Percentiles rank a stretch among this genome's conserved stretches.
phyloP scores from a whole-genome alignment of 2,797 vertebrate genomes.

The Muscicapa comitata region DNA sequence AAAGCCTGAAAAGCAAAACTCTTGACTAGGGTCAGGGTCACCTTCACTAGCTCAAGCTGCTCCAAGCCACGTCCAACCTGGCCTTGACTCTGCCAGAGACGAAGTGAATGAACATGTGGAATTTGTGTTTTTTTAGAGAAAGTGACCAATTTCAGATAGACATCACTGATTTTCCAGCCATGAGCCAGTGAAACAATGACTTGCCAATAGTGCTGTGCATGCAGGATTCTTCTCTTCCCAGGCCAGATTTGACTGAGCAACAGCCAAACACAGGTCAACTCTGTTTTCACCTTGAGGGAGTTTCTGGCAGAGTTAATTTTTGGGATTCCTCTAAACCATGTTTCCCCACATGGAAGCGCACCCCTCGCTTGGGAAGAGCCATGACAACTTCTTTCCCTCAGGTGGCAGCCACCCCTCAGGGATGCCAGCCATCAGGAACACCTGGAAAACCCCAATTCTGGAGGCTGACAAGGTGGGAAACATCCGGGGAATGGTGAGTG shows the following conservation, averaged over 20 bases:
- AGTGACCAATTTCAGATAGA: fast-evolving
- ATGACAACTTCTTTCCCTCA: background rate
- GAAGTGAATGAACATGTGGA: fast-evolving
- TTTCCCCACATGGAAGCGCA: background rate
- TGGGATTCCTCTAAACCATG: fast-evolving
- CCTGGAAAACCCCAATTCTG: background rate
- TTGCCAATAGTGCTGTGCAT: fast-evolving
- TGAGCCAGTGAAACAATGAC: fast-evolving
- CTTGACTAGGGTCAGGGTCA: no score
- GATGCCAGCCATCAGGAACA: fast-evolving
- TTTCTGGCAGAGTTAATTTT: background rate
- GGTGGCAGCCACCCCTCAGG: background rate
- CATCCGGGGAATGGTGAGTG: background rate
- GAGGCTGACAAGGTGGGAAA: background rate
- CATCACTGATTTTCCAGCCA: background rate
- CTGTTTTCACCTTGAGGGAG: background rate
- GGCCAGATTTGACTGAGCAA: background rate
- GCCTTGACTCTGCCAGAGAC: background rate
- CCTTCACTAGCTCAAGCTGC: background rate
- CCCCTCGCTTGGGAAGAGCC: fast-evolving
- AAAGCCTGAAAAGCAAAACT: background rate
- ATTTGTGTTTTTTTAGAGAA: background rate
- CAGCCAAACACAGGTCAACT: background rate
- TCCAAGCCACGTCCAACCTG: fast-evolving
- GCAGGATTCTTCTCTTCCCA: background rate